Base-by-base conservation (phyloP, 2,113 vertebrate species). In the Dipodomys ordii region DNA sequence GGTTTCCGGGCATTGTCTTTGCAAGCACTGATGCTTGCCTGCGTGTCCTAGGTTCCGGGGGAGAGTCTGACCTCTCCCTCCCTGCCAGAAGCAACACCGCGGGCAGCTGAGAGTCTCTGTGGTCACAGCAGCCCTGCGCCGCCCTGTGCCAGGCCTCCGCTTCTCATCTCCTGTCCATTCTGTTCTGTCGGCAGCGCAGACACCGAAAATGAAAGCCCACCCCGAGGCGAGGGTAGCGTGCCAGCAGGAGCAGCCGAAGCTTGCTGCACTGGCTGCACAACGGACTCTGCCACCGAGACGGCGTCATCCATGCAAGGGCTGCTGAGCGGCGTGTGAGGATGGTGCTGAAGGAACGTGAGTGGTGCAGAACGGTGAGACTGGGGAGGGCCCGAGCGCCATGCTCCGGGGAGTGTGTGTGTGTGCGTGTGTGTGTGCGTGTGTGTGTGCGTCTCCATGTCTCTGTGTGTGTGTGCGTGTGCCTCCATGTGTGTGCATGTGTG, bases 121-220 rank as follows among this genome's bases (percentile, higher is more conserved):
- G 22, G 30, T 30, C 25, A 20, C 19, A 30, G 53, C 16, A 72
- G 67, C 19, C 71, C 25, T 87, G n/a, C 39, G 18, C 86, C 44
- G 60, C 88, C 49, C 19, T 20, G 28, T 5, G 30, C 69, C 78
- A 57, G 62, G 30, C 74, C 74, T 90, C 35, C 60, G 1, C 93
- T 87, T 88, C 76, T 73, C 77, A 89, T 72, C 80, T 68, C 57
- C 80, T 3, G 3, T 71, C 88, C 64, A 35, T 83, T 77, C 35
- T 27, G 27, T 35, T 80, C 22, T 88, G 65, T 32, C 44, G 81
- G 77, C 71, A 91, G 73, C 30, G 32, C 57, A 65, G 5, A 23
- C 3, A 19, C 62, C 39, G 71, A 60, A 88, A 91, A 53, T 83
- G 92, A 92, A 95, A 88, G 78, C 28, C n/a, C 67, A 32, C 67